Conservation (phyloP, 2,113 vertebrate genomes). For the Connochaetes taurinus region DNA sequence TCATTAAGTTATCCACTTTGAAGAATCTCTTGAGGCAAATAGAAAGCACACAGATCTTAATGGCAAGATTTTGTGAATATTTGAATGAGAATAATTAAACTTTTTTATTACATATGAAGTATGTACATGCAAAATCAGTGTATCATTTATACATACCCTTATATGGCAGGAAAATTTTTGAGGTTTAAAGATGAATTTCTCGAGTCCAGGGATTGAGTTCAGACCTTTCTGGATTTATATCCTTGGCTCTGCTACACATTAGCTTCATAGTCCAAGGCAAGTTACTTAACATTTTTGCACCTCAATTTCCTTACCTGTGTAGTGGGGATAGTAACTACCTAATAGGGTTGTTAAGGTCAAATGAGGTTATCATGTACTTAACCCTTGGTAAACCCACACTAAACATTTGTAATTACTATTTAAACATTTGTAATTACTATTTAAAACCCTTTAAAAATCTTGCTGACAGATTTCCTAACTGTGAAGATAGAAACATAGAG, state of each 20-base stretch:
- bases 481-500: background rate
- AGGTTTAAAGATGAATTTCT: background rate
- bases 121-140: background rate
- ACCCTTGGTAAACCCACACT: background rate
- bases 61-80: slow-evolving; percentile 33
- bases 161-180: background rate
- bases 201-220: background rate
- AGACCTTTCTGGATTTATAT: background rate
- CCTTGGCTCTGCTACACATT: background rate
- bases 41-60: slow-evolving; percentile 16
- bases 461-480: background rate
- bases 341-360: background rate
- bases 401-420: background rate
- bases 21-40: background rate
- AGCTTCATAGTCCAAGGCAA: background rate
- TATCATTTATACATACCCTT: background rate
- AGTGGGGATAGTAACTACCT: background rate
- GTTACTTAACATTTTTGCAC: background rate
- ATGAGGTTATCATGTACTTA: background rate
- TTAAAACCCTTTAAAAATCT: background rate
- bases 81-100: background rate
- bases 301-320: background rate
- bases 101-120: background rate
- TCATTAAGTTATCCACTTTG: background rate
- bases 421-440: background rate